phyloP scores from a whole-genome alignment of 2,113 vertebrate genomes.

The Trematomus loennbergii region DNA sequence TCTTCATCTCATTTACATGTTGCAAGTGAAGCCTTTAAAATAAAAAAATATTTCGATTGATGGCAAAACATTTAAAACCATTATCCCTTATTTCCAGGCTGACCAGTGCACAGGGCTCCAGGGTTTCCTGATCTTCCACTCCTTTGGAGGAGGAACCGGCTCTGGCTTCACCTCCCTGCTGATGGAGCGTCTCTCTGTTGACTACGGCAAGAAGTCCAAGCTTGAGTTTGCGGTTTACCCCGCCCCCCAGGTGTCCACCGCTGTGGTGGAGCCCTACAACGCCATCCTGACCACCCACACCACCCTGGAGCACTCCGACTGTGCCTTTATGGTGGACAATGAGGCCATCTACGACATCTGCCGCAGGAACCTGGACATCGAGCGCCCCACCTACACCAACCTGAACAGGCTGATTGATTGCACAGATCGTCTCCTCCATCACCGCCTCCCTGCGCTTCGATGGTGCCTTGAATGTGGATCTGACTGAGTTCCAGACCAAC shows the following conservation, averaged over 20 bases:
- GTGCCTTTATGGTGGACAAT: constrained; percentile 78
- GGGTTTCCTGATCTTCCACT: constrained; percentile 81
- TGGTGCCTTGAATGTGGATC: constrained; percentile 77
- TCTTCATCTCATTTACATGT: too few species aligned
- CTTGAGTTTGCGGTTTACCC: constrained; percentile 79
- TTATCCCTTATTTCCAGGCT: constrained; percentile 56
- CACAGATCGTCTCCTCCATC: too few species aligned
- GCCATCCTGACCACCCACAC: constrained; percentile 85
- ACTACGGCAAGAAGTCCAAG: constrained; percentile 83
- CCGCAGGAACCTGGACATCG: constrained; percentile 87
- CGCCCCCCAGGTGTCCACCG: constrained; percentile 83
- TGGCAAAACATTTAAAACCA: too few species aligned
- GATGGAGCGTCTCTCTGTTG: constrained; percentile 84
- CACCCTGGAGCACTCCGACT: constrained; percentile 82
- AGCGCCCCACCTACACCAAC: constrained; percentile 88
- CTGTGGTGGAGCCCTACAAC: constrained; percentile 90
- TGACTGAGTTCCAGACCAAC: constrained; percentile 85
- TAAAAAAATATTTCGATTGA: too few species aligned
- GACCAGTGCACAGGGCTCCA: constrained; percentile 85
- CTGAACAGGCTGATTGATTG: constrained; percentile 88
- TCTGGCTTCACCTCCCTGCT: constrained; percentile 85
- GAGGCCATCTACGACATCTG: constrained; percentile 76
- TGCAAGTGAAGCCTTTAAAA: too few species aligned
- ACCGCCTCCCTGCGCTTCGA: constrained; percentile 85
- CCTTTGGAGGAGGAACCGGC: constrained; percentile 54